Conservation (phyloP, 2,113 vertebrate species). For the Microtus montanus region DNA sequence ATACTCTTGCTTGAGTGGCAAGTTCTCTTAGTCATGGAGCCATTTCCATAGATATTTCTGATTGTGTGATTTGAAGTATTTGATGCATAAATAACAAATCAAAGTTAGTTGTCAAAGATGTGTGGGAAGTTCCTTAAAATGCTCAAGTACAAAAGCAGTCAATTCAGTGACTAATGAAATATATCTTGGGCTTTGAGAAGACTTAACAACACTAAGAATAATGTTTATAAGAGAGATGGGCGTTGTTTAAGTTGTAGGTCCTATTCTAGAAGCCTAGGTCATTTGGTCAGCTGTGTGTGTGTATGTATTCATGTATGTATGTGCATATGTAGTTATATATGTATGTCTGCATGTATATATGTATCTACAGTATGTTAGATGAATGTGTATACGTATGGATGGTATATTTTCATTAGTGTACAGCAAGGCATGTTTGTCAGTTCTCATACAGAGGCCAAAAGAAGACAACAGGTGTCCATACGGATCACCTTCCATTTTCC, state of each 20-base stretch:
- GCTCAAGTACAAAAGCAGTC: background rate
- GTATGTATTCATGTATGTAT: background rate
- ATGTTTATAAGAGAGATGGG: background rate
- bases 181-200: background rate
- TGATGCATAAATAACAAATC: background rate
- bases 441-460: too few species aligned
- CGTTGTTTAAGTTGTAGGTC: background rate
- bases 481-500: too few species aligned
- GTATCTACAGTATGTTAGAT: too few species aligned
- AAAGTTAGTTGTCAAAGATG: background rate
- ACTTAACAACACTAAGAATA: background rate
- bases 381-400: too few species aligned
- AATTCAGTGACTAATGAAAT: background rate
- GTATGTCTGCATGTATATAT: too few species aligned
- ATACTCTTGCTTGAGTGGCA: background rate
- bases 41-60: background rate
- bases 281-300: background rate
- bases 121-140: background rate
- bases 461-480: too few species aligned
- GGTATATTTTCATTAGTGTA: too few species aligned
- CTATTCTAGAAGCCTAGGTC: background rate
- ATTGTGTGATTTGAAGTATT: background rate
- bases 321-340: too few species aligned
- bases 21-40: background rate
- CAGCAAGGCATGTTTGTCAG: too few species aligned